A percentile compares a stretch with the other conserved stretches of the same genome.
phyloP scores from a whole-genome alignment of 2,888 invertebrate genomes.

The Drosophila multiciliata region DNA sequence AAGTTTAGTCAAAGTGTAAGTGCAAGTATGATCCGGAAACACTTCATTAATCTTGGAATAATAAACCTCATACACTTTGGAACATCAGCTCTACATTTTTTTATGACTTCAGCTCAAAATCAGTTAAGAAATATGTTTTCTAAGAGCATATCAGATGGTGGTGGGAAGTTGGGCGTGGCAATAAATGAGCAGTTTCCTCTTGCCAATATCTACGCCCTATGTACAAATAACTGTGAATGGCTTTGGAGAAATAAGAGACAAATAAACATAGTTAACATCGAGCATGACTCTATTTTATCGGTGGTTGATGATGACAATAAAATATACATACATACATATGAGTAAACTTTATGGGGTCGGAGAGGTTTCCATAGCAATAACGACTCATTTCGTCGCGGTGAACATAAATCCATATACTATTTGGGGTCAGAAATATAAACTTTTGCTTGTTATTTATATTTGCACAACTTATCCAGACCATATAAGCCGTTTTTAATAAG shows the following conservation, averaged over 20 bases:
- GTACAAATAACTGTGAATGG: not conserved
- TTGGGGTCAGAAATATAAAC: not conserved
- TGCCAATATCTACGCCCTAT: not conserved
- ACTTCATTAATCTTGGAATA: not conserved
- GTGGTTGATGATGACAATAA: not conserved
- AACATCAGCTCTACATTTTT: no score
- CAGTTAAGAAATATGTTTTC: no score
- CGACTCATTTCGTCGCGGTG: not conserved
- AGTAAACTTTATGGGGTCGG: not conserved
- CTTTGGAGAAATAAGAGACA: not conserved
- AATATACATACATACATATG: not conserved
- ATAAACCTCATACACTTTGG: not conserved
- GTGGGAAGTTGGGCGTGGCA: not conserved
- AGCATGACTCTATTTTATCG: slow-evolving; percentile 1
- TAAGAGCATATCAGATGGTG: not conserved
- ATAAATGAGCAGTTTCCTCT: not conserved
- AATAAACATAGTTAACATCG: not conserved
- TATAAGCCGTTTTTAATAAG: not conserved
- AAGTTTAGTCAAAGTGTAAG: not conserved
- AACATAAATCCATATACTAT: not conserved
- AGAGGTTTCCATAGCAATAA: slow-evolving; percentile 2
- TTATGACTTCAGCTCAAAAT: not conserved
- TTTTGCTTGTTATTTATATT: not conserved
- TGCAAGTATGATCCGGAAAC: not conserved
- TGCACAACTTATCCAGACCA: not conserved